Evolutionary conservation across 2,888 invertebrate species (phyloP), one percentile per base, ranked within the genome.

Genomic region (Conus canariensis): DNA sequence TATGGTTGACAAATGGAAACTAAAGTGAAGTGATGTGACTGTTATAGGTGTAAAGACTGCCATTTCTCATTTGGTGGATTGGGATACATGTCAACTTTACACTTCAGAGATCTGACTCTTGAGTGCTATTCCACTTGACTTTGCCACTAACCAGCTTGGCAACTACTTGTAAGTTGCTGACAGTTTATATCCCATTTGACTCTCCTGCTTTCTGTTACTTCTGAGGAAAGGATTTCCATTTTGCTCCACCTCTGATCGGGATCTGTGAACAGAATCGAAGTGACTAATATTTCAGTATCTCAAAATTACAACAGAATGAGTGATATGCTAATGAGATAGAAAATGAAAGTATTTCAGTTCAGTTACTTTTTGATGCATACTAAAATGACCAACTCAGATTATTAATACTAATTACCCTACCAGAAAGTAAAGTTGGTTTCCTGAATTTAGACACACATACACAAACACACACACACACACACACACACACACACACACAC

Each of bases 21-120:
- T 58, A 22, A 83, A 83, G 5, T 80, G 58, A 64, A 64, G 14
- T 60, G 64, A 83, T 89, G 30, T 89, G 85, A 74, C 22, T 89
- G 89, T 89, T 89, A 60, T 85, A 89, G 89, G 89, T 89, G n/a
- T 89, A 89, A 85, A 85, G 89, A 85, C 89, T 74, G 58, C 89
- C 85, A 16, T 64, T 64, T 67, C 85, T 59, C 58, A 67, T 10
- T 58, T 67, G 58, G 89, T 85, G 85, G 70, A 70, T 25, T 89
- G 83, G 83, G 89, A 58, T 45, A 80, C 82, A 19, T 85, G 56
- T n/a, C 83, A 70, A 70, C 89, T 85, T 67, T 22, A 25, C 80
- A 74, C 70, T n/a, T 74, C 70, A 74, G 70, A 74, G 19, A 74
- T 45, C 87, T 87, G 45, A 45, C 45, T 45, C 45, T 45, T 45